Base-by-base conservation (phyloP, 2,888 invertebrate genomes). In the Rhagophthalmus giganteus region DNA sequence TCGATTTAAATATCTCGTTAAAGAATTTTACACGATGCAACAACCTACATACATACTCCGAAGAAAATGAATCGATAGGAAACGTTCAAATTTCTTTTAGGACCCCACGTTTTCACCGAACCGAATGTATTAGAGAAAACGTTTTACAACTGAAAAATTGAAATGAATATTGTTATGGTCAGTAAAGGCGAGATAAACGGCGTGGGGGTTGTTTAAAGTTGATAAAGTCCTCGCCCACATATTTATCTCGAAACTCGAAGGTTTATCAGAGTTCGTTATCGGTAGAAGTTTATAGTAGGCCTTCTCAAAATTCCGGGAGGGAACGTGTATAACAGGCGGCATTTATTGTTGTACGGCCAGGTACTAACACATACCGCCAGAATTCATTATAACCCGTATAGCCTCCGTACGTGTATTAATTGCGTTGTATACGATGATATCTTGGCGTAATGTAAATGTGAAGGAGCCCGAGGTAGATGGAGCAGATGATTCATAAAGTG, bases 401-500 rank as follows among this genome's bases (percentile, higher is more conserved):
- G 28, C 14, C 33, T 11, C 26, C 13, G 28, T 40, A 28, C 20
- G 14, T 33, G 39, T 26, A 27, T 50, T 50, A 44, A 44, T 41
- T 42, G 42, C 11, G 30, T 34, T 33, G 28, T 40, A 32, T 49
- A 26, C 26, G 49, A 49, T 42, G 32, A 49, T 49, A 35, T 50
- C 39, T 25, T 31, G 15, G 24, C 20, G 24, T 28, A 38, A 44
- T 49, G 41, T 42, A 33, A 49, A 49, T 42, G 40, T 40, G 27
- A 28, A 41, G 25, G 16, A 35, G 49, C 33, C 41, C 49, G 37
- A 42, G 42, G 49, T 50, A 51, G 27, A 39, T 68, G 66, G 37
- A 45, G 46, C 45, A 54, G 45, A 54, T 54, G 54, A 54, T 54
- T 54, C 54, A 54, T 35, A 34, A 48, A 53, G 41, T 54, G 39